phyloP scores from a whole-genome alignment of 2,113 vertebrate species.

The Proteles cristata region DNA sequence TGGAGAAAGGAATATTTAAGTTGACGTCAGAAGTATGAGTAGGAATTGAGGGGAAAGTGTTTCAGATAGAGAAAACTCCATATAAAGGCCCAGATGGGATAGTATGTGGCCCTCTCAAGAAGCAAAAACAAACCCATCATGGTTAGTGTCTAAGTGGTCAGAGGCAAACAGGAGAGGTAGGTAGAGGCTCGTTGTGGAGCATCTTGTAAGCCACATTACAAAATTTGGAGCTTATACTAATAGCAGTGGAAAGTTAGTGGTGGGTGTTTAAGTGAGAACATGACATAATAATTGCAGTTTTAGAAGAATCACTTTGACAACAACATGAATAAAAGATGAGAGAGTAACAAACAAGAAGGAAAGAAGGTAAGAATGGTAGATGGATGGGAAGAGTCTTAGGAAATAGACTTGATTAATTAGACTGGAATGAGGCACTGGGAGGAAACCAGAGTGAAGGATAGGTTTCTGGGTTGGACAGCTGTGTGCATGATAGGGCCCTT shows the following conservation, averaged over 20 bases:
- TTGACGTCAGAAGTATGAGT: not conserved
- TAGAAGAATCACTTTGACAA: not conserved
- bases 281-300: not conserved
- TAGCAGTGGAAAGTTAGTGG: not conserved
- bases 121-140: not conserved
- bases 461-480: not conserved
- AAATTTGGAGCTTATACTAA: not conserved
- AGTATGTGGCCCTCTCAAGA: not conserved
- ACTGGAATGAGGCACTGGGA: not conserved
- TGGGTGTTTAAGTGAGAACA: not conserved
- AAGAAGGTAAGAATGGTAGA: not conserved
- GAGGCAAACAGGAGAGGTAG: not conserved
- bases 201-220: not conserved
- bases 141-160: not conserved
- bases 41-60: not conserved
- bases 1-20: not conserved
- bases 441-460: not conserved
- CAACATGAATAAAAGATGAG: not conserved
- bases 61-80: not conserved
- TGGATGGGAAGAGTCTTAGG: not conserved
- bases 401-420: not conserved
- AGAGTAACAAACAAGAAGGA: not conserved
- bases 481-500: not conserved
- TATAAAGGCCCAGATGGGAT: not conserved
- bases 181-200: not conserved